Conservation (phyloP, 1,140 invertebrate species). For the Zaprionus inermis region DNA sequence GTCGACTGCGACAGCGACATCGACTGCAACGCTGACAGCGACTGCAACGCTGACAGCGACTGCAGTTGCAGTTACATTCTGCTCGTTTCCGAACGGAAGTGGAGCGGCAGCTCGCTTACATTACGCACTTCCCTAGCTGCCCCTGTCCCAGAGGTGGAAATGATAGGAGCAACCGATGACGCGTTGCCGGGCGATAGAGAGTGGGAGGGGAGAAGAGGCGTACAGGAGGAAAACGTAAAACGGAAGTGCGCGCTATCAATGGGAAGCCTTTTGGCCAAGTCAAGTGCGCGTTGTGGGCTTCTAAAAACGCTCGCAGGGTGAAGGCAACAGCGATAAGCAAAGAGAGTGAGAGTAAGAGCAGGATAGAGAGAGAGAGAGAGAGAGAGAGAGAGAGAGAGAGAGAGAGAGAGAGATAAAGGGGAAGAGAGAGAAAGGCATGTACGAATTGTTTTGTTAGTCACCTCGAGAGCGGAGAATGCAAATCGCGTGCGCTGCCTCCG, state of each 20-base stretch:
- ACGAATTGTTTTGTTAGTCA: background rate
- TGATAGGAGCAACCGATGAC: slow-evolving; percentile 61
- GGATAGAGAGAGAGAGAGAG: background rate
- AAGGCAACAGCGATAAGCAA: slow-evolving; percentile 14
- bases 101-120: slow-evolving; percentile 22
- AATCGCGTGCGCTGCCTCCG: background rate
- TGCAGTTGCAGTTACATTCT: slow-evolving; percentile 20
- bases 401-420: background rate
- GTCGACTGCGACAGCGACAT: slow-evolving; percentile 18
- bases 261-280: slow-evolving; percentile 33
- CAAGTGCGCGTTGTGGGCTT: slow-evolving; percentile 29
- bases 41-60: slow-evolving; percentile 37
- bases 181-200: slow-evolving; percentile 30
- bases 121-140: slow-evolving; percentile 52
- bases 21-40: slow-evolving; percentile 13
- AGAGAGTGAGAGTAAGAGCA: background rate
- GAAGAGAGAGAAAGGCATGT: background rate
- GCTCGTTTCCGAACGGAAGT: background rate
- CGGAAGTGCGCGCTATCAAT: slow-evolving; percentile 71
- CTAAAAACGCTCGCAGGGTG: too few species aligned
- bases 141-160: too few species aligned
- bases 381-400: background rate
- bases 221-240: too few species aligned
- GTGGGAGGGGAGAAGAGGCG: background rate
- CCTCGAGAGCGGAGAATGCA: background rate